Conservation (phyloP, 2,113 vertebrate species). For the Megaceryle torquata region DNA sequence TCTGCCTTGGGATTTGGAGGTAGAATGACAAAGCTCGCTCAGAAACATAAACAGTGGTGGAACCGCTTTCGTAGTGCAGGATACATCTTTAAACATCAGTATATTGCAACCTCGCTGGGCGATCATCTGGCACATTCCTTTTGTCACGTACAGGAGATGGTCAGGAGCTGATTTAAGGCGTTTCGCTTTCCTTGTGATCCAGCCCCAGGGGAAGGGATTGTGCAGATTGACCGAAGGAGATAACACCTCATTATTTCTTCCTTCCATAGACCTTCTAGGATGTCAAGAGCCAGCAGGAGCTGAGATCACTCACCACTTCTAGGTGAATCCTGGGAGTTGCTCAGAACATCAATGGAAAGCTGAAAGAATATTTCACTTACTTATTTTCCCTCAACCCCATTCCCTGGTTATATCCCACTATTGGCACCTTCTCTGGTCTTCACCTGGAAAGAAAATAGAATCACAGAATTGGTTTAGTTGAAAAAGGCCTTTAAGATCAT, state of each 20-base stretch:
- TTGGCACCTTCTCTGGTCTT: not conserved
- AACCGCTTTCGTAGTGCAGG: not conserved
- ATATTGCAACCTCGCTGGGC: not conserved
- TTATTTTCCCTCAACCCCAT: not conserved
- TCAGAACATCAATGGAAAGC: not conserved
- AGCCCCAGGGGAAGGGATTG: not conserved
- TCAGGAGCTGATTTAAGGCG: not conserved
- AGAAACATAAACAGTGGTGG: not conserved
- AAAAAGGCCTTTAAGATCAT: not conserved
- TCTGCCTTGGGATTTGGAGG: not conserved
- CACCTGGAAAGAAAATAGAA: not conserved
- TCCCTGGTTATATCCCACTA: not conserved
- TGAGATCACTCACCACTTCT: accelerated
- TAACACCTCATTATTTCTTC: not conserved
- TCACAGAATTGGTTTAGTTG: not conserved
- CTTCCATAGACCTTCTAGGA: not conserved
- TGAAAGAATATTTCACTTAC: not conserved
- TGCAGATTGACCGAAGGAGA: not conserved
- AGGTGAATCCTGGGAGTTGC: not conserved
- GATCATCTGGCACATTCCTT: not conserved
- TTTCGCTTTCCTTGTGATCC: not conserved
- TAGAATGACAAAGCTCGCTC: not conserved
- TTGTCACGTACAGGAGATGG: not conserved
- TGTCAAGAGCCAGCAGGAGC: not conserved
- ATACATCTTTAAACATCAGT: not conserved